These are phyloP conservation scores for Apogon hyalosoma DNA, from an alignment of 2,797 vertebrate genomes.

Conservation along the genomic window DNA sequence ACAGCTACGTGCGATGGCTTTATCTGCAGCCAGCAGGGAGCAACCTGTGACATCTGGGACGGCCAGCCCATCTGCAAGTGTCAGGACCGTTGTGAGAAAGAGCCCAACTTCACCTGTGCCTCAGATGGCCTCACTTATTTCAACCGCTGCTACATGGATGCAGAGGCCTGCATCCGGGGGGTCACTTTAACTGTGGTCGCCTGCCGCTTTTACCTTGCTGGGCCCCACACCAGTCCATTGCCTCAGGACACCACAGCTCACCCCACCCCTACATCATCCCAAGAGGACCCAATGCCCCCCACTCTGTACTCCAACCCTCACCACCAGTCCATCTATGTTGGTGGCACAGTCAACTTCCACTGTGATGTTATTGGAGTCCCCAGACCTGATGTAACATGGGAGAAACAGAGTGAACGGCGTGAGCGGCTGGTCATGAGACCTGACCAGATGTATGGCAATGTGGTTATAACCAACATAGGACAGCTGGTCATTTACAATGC, in stretches of 20 bases:
- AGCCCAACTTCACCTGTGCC: constrained; percentile 96
- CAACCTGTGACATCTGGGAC: constrained; percentile 95
- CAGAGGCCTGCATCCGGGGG: constrained; percentile 92
- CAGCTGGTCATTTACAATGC: constrained; percentile 97
- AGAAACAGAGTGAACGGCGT: constrained; percentile 91
- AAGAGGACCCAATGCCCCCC: constrained; percentile 84
- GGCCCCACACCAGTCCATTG: constrained; percentile 88
- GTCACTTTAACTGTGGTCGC: constrained; percentile 88
- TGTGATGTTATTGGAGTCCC: constrained; percentile 92
- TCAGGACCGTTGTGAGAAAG: constrained; percentile 95
- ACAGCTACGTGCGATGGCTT: constrained; percentile 90
- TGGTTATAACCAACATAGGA: constrained; percentile 96
- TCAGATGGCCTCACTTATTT: constrained; percentile 98
- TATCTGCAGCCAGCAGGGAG: constrained; percentile 93
- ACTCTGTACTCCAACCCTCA: constrained; percentile 92
- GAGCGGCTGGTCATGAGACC: constrained; percentile 93
- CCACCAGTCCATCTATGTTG: constrained; percentile 89
- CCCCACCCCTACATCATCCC: constrained; percentile 85
- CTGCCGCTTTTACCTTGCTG: constrained; percentile 92
- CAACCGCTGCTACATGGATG: constrained; percentile 98
- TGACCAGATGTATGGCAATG: constrained; percentile 97
- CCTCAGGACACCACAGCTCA: constrained; percentile 88
- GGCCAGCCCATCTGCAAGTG: constrained; percentile 96
- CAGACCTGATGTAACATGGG: constrained; percentile 93
- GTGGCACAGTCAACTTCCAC: constrained; percentile 94